phyloP scores from a whole-genome alignment of 2,888 invertebrate genomes.

The Drosophila pseudotakahashii region DNA sequence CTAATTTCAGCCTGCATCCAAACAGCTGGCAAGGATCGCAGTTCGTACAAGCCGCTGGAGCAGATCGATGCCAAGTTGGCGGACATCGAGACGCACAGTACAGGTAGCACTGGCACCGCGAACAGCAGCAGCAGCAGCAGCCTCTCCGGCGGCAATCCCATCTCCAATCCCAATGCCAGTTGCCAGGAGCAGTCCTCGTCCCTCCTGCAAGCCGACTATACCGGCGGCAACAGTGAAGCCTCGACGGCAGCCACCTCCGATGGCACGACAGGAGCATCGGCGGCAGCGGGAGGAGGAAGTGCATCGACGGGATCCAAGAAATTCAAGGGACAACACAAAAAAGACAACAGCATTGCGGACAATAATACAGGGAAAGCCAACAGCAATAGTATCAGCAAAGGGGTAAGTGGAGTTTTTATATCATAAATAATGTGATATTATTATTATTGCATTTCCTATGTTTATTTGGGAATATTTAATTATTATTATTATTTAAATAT shows the following conservation, averaged over 20 bases:
- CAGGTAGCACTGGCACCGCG: constrained; percentile 64
- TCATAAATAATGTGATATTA: too few relatives aligned
- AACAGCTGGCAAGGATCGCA: constrained; percentile 87
- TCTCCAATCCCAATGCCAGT: constrained; percentile 31
- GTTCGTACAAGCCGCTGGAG: constrained; percentile 88
- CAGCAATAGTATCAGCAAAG: constrained; percentile 58
- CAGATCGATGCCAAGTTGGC: constrained; percentile 82
- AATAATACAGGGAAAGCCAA: constrained; percentile 39
- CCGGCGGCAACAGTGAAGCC: constrained; percentile 36
- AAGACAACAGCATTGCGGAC: constrained; percentile 55
- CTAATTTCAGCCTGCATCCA: constrained; percentile 88
- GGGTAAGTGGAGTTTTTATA: constrained; percentile 42
- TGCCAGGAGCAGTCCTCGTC: constrained; percentile 53
- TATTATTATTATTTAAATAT: too few relatives aligned
- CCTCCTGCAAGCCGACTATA: constrained; percentile 41
- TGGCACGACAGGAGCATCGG: constrained; percentile 38
- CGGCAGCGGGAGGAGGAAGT: constrained; percentile 10
- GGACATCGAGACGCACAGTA: constrained; percentile 83
- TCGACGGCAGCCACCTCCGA: not conserved
- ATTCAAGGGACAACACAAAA: constrained; percentile 57
- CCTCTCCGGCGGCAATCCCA: constrained; percentile 41
- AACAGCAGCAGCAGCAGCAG: constrained; percentile 57
- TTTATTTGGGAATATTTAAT: too few relatives aligned
- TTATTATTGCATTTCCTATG: too few relatives aligned
- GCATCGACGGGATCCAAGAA: constrained; percentile 46